Base-by-base conservation (phyloP, 2,888 invertebrate genomes). In the Disparrhopalites patrizii region DNA sequence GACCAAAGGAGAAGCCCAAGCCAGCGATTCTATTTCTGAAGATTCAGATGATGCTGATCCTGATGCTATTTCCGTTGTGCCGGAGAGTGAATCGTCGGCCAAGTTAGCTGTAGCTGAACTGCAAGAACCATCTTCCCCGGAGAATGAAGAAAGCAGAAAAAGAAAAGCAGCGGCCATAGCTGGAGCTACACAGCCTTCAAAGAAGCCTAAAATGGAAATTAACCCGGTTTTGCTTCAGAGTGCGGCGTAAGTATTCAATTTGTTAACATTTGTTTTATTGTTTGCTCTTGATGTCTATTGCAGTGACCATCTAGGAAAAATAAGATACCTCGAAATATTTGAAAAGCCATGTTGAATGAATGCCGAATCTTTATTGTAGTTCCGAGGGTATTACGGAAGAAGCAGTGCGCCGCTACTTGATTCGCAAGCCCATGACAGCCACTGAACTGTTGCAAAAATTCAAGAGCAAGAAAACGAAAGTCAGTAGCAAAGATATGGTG, bases 401-500 rank as follows among this genome's bases (percentile, higher is more conserved):
- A 76, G 91, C 93, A 0, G 94, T 99, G 5, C 84, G 96, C 2
- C 86, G 96, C 18, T 98, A 99, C 81, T 82, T 99, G 33, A 90
- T 91, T 80, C 86, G 98, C 10, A 98, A 98, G 78, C 99, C 98
- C 0, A 95, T 98, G 90, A 98, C 98, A 0, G 92, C 97, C 0
- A 97, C 93, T 0, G 97, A 98, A 78, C 82, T 97, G 33, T 81
- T 97, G 50, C 93, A 93, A 72, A 97, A 97, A 82, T 94, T 97
- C 82, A 94, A 93, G 79, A 91, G 91, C 40, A 94, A 95, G 80
- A 91, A 93, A 77, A 91, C 91, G 10, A 93, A 93, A 3, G 85
- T 95, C 57, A 88, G 89, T 64, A 91, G 91, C 72, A 93, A 96
- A 71, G 90, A 94, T 65, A 84, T 97, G 66, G 94, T 95, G 1